Percentiles rank a stretch among this genome's conserved stretches.
Conservation (phyloP, 2,113 vertebrate genomes). For the Nanorana parkeri region DNA sequence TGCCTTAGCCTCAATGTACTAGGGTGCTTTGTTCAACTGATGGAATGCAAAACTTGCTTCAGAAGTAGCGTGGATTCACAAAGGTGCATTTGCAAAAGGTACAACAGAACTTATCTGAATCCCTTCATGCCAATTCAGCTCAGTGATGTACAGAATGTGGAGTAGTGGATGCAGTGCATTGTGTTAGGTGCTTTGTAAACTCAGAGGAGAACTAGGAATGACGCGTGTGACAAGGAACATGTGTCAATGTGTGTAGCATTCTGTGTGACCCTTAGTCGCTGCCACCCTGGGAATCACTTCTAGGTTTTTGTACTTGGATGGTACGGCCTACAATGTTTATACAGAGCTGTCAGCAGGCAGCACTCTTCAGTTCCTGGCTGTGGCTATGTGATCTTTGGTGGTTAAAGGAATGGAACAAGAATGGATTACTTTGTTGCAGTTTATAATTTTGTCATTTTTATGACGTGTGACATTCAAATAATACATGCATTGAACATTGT, state of each 20-base stretch:
- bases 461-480: too few relatives aligned
- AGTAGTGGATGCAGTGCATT: background rate
- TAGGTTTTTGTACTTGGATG: background rate
- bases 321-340: background rate
- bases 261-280: conserved; percentile 10
- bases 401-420: too few relatives aligned
- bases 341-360: background rate
- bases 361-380: background rate
- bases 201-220: background rate
- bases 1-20: background rate
- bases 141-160: too few relatives aligned
- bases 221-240: conserved; percentile 25
- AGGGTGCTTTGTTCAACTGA: background rate
- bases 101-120: background rate
- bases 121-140: background rate
- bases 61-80: background rate
- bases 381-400: too few relatives aligned
- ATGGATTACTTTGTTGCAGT: too few relatives aligned
- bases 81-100: background rate
- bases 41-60: background rate
- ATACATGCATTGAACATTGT: too few relatives aligned
- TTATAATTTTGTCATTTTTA: too few relatives aligned
- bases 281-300: background rate
- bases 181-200: background rate
- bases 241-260: conserved; percentile 25